phyloP scores from a whole-genome alignment of 2,888 invertebrate species.

The Oscheius sp. region DNA sequence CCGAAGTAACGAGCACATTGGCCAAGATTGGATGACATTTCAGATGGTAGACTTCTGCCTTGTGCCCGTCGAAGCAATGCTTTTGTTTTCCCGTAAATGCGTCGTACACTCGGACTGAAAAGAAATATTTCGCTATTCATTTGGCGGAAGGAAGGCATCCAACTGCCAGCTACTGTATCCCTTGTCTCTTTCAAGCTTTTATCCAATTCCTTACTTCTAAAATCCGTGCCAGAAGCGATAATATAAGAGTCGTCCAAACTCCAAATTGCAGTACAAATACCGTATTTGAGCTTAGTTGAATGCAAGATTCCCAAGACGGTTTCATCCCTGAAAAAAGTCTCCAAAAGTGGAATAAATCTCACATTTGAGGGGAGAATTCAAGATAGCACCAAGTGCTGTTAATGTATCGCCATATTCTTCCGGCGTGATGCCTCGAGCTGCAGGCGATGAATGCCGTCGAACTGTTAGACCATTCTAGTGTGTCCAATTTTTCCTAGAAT shows the following conservation, averaged over 20 bases:
- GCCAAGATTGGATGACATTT: slow-evolving; percentile 88
- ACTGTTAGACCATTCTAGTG: slow-evolving; percentile 90
- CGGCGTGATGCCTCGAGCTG: slow-evolving; percentile 88
- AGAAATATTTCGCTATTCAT: neutral
- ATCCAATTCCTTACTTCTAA: neutral
- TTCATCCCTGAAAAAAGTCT: slow-evolving; percentile 8
- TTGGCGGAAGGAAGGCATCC: no score
- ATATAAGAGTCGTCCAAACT: slow-evolving; percentile 85
- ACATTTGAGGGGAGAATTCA: slow-evolving; percentile 15
- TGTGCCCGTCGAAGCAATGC: slow-evolving; percentile 44
- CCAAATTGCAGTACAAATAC: slow-evolving; percentile 86
- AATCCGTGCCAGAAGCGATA: slow-evolving; percentile 90
- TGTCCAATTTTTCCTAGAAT: slow-evolving; percentile 84
- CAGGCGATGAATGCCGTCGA: slow-evolving; percentile 90
- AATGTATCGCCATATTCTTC: slow-evolving; percentile 86
- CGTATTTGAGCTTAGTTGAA: slow-evolving; percentile 34
- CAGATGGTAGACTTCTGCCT: slow-evolving; percentile 89
- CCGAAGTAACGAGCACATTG: slow-evolving; percentile 81
- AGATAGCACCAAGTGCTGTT: slow-evolving; percentile 69
- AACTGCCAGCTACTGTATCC: no score
- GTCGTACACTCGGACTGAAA: slow-evolving; percentile 80
- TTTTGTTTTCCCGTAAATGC: slow-evolving; percentile 72
- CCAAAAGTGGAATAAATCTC: neutral
- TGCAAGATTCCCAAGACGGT: neutral
- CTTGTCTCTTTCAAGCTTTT: neutral